Base-by-base conservation (phyloP, 1,140 invertebrate species). In the Neodiprion virginianus region DNA sequence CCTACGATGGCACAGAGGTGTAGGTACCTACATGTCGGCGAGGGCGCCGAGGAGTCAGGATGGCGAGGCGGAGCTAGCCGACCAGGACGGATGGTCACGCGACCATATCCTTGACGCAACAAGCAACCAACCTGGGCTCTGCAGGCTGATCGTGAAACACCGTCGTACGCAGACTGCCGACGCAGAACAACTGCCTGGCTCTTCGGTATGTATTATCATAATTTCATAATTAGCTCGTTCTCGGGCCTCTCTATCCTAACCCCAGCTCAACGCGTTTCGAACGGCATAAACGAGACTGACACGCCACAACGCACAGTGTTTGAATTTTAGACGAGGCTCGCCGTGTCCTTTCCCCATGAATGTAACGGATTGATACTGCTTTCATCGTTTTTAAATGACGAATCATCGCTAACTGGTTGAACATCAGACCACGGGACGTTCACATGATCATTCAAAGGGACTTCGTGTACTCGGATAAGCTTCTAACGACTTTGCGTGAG, bases 211-310 rank as follows among this genome's bases (percentile, higher is more conserved):
- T 14, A 61, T 61, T 61, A 61, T 61, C 53, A 61, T 61, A 61
- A 61, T 61, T 61, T 61, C 53, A 61, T 61, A 61, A 61, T 61
- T 61, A 61, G 53, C 8, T 61, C 53, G 53, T 61, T 61, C 53
- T 61, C 53, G 3, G 53, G 28, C 11, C 11, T 61, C 53, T 8
- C 53, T 8, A 12, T 12, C 53, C 28, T 40, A 1, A 1, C 1
- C 1, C 28, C 28, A 40, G 28, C 28, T 40, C 28, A 40, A 40
- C 28, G 28, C 28, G 53, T 61, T 61, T 61, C 53, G 53, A 61
- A 61, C 53, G 11, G 53, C 53, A 14, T 61, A 61, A 61, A 61
- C 53, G 53, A 12, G 53, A 14, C 53, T 12, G 53, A 61, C 53
- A 61, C 53, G 53, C 53, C n/a, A 61, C 53, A 40, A 40, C 28